A percentile compares a stretch with the other conserved stretches of the same genome.
These are phyloP conservation scores for Esox lucius DNA, from an alignment of 2,797 vertebrate genomes.

Conservation along the genomic window DNA sequence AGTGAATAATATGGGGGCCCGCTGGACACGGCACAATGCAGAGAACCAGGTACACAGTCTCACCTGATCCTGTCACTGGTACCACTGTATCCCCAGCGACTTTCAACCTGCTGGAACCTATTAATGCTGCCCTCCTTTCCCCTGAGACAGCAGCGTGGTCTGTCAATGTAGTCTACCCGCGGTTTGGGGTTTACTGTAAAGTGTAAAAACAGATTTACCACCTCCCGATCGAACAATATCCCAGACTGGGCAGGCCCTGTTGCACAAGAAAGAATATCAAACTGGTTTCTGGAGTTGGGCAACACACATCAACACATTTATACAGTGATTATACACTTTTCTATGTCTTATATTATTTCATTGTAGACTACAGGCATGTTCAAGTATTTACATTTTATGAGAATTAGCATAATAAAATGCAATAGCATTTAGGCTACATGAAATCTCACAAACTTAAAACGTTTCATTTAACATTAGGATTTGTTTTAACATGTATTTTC, in stretches of 20 bases:
- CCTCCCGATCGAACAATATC: conserved; percentile 91
- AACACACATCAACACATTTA: conserved; percentile 42
- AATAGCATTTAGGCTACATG: not conserved
- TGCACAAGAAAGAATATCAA: conserved; percentile 75
- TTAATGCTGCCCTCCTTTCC: conserved; percentile 98
- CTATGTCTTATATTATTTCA: conserved; percentile 16
- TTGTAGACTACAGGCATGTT: conserved; percentile 9
- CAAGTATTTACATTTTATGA: not conserved
- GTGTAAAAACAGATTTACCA: conserved; percentile 97
- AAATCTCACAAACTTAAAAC: not conserved
- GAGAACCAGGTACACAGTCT: conserved; percentile 14
- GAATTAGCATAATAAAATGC: conserved; percentile 6
- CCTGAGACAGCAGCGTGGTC: conserved; percentile 94
- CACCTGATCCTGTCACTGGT: conserved; percentile 98
- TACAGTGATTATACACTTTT: conserved; percentile 26
- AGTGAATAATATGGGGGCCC: not conserved
- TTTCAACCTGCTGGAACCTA: conserved; percentile 98
- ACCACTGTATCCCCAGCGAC: conserved; percentile 98
- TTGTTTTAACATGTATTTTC: no score
- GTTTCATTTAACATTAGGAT: not conserved
- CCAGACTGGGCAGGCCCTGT: conserved; percentile 93
- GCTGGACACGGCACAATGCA: not conserved
- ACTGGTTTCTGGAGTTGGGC: conserved; percentile 64
- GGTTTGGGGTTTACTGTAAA: conserved; percentile 99
- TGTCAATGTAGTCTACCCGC: conserved; percentile 94